These are phyloP conservation scores for Microctonus hyperodae DNA, from an alignment of 2,888 invertebrate genomes.

Conservation along the genomic window DNA sequence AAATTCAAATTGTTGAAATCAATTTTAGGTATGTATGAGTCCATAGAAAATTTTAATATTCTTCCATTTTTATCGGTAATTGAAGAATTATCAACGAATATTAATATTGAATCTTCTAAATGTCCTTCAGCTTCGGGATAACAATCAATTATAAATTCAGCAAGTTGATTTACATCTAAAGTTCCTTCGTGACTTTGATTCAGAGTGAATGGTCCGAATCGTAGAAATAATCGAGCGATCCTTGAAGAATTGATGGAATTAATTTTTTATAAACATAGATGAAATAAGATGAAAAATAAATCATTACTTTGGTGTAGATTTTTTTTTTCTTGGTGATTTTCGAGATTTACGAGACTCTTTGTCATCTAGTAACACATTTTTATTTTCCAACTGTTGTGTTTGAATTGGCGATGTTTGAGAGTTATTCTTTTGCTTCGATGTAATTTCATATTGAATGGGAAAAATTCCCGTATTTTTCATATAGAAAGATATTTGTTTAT, in stretches of 20 bases:
- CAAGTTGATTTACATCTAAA: conserved; percentile 54
- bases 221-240: conserved; percentile 37
- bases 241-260: background rate
- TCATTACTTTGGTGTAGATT: conserved; percentile 4
- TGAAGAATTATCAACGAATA: conserved; percentile 59
- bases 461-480: conserved; percentile 71
- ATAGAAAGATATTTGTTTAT: conserved; percentile 66
- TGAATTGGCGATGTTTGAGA: conserved; percentile 12
- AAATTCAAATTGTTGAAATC: conserved; percentile 68
- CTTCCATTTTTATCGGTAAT: conserved; percentile 66
- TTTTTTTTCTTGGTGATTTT: conserved; percentile 36
- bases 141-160: conserved; percentile 57
- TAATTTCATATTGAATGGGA: conserved; percentile 65
- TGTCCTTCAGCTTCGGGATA: conserved; percentile 53
- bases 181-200: conserved; percentile 53
- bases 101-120: conserved; percentile 56
- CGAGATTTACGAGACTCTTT: conserved; percentile 37
- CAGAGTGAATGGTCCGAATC: conserved; percentile 59
- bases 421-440: conserved; percentile 14
- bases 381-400: conserved; percentile 32
- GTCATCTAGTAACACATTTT: conserved; percentile 25
- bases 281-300: background rate
- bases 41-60: conserved; percentile 64
- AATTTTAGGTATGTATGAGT: conserved; percentile 67
- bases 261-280: background rate